Conservation (phyloP, 2,113 vertebrate species). For the Clarias gariepinus region DNA sequence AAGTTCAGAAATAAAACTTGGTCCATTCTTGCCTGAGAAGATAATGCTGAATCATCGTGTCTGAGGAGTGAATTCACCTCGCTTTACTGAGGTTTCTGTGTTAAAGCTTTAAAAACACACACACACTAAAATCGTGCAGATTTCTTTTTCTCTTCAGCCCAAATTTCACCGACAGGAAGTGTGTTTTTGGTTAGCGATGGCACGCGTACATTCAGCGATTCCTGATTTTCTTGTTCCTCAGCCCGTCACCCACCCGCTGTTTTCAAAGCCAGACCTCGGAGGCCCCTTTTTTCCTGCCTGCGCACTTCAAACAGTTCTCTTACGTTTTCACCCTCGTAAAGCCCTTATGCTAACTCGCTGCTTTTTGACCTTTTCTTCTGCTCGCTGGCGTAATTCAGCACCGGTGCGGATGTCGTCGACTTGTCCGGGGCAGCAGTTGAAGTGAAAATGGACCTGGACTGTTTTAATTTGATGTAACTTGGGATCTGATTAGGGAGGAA, state of each 20-base stretch:
- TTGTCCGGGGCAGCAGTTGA: slow-evolving; percentile 1
- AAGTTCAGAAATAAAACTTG: slow-evolving; percentile 1
- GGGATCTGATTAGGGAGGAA: neutral
- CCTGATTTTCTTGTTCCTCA: neutral
- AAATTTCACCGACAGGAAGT: neutral
- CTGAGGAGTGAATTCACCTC: neutral
- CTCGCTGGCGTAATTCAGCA: neutral
- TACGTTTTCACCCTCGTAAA: neutral
- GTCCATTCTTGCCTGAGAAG: neutral
- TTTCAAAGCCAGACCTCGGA: slow-evolving; percentile 17
- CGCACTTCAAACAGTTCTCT: slow-evolving; percentile 21
- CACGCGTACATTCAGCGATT: neutral
- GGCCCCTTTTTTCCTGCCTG: neutral
- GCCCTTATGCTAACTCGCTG: neutral
- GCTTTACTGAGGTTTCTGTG: neutral
- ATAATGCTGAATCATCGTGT: slow-evolving; percentile 14
- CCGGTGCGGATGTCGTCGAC: neutral
- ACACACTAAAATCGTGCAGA: neutral
- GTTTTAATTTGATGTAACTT: neutral
- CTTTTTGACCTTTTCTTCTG: slow-evolving; percentile 12
- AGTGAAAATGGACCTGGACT: neutral
- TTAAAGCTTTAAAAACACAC: neutral
- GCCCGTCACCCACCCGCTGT: slow-evolving; percentile 39
- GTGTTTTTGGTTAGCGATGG: neutral
- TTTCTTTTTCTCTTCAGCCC: neutral